These are phyloP conservation scores for Suillia variegata DNA, from an alignment of 2,888 invertebrate species.

Conservation along the genomic window DNA sequence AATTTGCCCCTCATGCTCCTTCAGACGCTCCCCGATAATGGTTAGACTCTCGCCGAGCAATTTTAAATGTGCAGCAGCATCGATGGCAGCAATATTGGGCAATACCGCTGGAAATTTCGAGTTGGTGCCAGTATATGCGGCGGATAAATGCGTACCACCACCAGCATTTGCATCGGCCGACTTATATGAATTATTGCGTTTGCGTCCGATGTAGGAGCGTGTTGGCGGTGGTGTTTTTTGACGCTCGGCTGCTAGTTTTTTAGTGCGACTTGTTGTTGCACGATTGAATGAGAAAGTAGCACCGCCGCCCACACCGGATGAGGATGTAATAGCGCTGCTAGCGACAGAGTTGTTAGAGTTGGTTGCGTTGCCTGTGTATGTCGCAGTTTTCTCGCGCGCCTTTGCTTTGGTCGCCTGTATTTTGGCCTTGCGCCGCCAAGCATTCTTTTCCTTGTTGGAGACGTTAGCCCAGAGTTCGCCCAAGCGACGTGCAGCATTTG, in stretches of 20 bases:
- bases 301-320: neutral
- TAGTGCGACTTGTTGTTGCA: constrained; percentile 52
- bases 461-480: constrained; percentile 91
- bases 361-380: constrained; percentile 4
- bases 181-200: constrained; percentile 29
- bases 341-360: neutral
- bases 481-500: constrained; percentile 79
- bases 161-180: constrained; percentile 12
- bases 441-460: constrained; percentile 68
- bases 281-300: constrained; percentile 45
- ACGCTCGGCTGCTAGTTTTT: constrained; percentile 49
- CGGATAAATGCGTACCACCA: constrained; percentile 10
- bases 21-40: constrained; percentile 89
- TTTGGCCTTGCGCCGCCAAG: constrained; percentile 85
- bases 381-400: constrained; percentile 32
- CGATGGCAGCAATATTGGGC: constrained; percentile 73
- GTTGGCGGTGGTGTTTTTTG: constrained; percentile 27
- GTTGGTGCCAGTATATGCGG: constrained; percentile 45
- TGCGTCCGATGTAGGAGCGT: constrained; percentile 22
- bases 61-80: constrained; percentile 91
- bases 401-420: constrained; percentile 44
- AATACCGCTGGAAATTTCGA: neutral
- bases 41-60: constrained; percentile 91
- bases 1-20: constrained; percentile 94
- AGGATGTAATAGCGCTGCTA: neutral